Evolutionary conservation across 2,113 vertebrate genomes (phyloP), one percentile per base, ranked within the genome.

Genomic region (Anhinga rufa): DNA sequence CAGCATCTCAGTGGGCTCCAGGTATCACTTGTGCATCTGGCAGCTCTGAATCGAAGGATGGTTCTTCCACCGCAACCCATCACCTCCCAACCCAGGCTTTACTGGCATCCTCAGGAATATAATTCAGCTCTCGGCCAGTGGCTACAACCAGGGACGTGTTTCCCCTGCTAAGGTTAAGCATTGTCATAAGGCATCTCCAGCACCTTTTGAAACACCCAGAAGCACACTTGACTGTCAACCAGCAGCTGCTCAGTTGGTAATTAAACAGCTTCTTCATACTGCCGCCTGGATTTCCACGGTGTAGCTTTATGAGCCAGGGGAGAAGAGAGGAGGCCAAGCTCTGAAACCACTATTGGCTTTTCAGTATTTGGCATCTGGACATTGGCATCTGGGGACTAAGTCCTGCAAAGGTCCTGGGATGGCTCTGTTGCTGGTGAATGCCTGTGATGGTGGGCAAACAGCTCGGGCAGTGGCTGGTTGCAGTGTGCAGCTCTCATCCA

Each of bases 211-310:
- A 51, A 51, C 46, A 58, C 55, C 55, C 72, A 91, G 82, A 60
- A 91, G 75, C 84, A 79, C 61, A 48, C 61, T 94, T 1, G 0
- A 4, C 81, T 90, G 81, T 62, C 72, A 74, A 36, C 42, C 81
- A 66, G 64, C 81, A 78, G 87, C 81, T 90, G 80, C 76, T 95
- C 57, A n/a, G 57, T 13, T 81, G 32, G 57, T 92, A 55, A 82
- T 80, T 76, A 72, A 88, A 72, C 74, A 60, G 62, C n/a, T 74
- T 26, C 79, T 76, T 64, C 38, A 40, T 40, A 12, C 26, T 62
- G n/a, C 90, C 9, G 8, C 78, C 78, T 90, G 52, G 14, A 38
- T 84, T 91, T 93, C 65, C 70, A 17, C 0, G 0, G 48, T 15
- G 46, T 44, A 32, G 44, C 11, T 69, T 71, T 64, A 15, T 44